These are phyloP conservation scores for Gambusia affinis DNA, from an alignment of 2,113 vertebrate species.

Conservation along the genomic window DNA sequence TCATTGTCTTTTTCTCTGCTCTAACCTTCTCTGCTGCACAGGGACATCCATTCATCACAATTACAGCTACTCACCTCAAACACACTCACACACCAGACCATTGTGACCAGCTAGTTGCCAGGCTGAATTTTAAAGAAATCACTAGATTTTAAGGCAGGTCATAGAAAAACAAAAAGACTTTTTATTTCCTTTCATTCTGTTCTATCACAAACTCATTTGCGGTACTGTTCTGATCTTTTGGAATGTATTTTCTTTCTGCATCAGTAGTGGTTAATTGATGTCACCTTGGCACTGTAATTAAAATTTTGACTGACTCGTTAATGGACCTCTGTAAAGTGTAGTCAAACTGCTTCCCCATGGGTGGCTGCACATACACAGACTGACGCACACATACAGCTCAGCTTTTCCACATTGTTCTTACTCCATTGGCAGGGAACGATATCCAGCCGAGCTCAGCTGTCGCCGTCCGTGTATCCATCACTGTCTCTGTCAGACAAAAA, in stretches of 20 bases:
- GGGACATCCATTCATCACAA: conserved; percentile 75
- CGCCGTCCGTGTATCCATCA: conserved; percentile 96
- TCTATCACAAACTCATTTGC: background rate
- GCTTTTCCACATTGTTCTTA: conserved; percentile 79
- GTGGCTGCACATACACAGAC: conserved; percentile 29
- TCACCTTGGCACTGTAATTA: conserved; percentile 73
- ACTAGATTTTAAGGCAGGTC: conserved; percentile 5
- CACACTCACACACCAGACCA: conserved; percentile 24
- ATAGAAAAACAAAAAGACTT: background rate
- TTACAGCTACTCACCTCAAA: conserved; percentile 67
- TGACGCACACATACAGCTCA: conserved; percentile 24
- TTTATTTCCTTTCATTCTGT: background rate
- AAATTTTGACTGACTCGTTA: conserved; percentile 71
- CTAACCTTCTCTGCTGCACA: conserved; percentile 44
- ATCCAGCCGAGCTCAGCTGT: conserved; percentile 97
- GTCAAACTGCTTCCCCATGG: conserved; percentile 49
- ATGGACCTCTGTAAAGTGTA: conserved; percentile 59
- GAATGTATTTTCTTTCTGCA: conserved; percentile 42
- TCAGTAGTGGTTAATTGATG: conserved; percentile 63
- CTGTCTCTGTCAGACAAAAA: conserved; percentile 84
- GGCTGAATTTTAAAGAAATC: conserved; percentile 17
- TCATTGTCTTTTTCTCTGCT: conserved; percentile 41
- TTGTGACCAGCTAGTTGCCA: conserved; percentile 16
- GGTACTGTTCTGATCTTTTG: conserved; percentile 20
- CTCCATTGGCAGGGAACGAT: conserved; percentile 92